These are phyloP conservation scores for Lutjanus campechanus DNA, from an alignment of 2,797 vertebrate genomes.

Conservation along the genomic window DNA sequence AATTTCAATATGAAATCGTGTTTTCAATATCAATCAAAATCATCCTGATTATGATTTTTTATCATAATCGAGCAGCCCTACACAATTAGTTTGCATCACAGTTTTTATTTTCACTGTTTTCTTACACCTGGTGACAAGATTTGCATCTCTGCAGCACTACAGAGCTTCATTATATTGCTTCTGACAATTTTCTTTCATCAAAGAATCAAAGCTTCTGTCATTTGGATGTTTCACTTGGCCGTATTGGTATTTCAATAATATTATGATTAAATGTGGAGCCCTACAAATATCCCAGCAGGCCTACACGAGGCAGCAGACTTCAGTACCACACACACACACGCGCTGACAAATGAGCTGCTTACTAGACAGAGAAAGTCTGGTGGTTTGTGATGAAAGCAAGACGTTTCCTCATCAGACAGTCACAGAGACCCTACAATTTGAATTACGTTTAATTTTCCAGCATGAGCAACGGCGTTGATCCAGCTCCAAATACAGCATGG, in stretches of 20 bases:
- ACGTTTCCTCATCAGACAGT: neutral
- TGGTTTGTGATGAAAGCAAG: neutral
- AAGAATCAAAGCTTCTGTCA: no score
- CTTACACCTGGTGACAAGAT: no score
- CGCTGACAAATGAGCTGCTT: neutral
- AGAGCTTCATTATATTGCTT: no score
- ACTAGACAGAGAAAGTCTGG: neutral
- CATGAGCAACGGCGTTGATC: neutral
- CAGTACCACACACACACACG: neutral
- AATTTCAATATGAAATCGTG: no score
- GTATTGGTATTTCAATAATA: neutral
- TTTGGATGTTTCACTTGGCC: neutral
- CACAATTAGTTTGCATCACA: no score
- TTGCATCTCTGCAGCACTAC: no score
- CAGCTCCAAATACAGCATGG: slow-evolving; percentile 32
- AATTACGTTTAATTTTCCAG: slow-evolving; percentile 30
- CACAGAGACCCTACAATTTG: neutral
- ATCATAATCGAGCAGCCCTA: no score
- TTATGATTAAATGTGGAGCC: neutral
- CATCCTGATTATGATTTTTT: no score
- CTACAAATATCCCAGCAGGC: neutral
- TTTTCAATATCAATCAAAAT: no score
- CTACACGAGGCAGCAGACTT: neutral
- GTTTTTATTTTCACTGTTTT: no score
- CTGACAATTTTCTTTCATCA: no score